These are phyloP conservation scores for Omphaloscelis lunosa DNA, from an alignment of 2,888 invertebrate genomes.

Conservation along the genomic window DNA sequence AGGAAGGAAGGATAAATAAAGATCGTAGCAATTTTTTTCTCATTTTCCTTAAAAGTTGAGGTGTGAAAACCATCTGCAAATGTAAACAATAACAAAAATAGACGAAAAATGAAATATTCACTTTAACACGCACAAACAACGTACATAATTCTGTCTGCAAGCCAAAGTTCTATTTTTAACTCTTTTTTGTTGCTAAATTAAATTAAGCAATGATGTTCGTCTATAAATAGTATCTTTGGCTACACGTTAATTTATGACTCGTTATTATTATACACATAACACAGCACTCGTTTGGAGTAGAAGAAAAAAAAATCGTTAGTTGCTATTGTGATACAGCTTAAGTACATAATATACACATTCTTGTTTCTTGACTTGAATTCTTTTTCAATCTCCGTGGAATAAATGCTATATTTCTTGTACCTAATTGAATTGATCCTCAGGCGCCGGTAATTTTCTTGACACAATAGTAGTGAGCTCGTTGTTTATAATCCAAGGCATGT, in stretches of 20 bases:
- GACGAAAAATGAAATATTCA: neutral
- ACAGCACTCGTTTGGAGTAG: neutral
- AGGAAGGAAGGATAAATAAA: neutral
- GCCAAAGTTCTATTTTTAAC: conserved; percentile 1
- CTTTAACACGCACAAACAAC: too few relatives aligned
- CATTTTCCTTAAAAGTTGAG: neutral
- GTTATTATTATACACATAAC: neutral
- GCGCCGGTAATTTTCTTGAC: neutral
- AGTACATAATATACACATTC: too few relatives aligned
- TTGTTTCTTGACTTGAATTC: neutral
- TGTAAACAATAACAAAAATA: neutral
- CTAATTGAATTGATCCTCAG: neutral
- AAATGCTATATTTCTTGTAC: neutral
- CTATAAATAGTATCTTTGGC: conserved; percentile 16
- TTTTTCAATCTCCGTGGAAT: conserved; percentile 3
- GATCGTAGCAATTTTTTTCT: too few relatives aligned
- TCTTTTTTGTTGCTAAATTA: conserved; percentile 6
- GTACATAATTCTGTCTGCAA: neutral
- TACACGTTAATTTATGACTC: neutral
- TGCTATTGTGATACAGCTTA: neutral
- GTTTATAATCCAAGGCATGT: conserved; percentile 17
- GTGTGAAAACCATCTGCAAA: neutral
- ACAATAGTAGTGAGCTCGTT: neutral
- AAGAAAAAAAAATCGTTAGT: neutral
- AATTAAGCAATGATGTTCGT: neutral